Conservation (phyloP, 2,113 vertebrate species). For the Hystrix brachyura region DNA sequence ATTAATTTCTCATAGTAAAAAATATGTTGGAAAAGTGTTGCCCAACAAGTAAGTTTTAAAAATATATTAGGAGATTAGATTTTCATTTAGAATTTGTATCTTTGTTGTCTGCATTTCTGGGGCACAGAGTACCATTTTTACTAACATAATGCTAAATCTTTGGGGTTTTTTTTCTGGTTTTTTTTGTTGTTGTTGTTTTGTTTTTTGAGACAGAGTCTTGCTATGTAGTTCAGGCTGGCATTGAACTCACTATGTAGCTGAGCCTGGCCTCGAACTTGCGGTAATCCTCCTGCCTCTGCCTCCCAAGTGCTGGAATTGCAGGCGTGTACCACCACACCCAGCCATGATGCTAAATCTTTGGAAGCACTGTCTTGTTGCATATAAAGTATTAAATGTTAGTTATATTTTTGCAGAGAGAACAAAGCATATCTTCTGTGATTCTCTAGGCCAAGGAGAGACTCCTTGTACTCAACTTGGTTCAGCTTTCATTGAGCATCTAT, state of each 20-base stretch:
- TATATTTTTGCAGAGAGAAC: not conserved
- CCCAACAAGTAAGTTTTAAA: slow-evolving; percentile 11
- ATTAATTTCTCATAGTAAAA: not conserved
- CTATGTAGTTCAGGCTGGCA: too few relatives aligned
- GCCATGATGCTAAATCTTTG: not conserved
- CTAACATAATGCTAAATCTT: slow-evolving; percentile 30
- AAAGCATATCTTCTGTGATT: not conserved
- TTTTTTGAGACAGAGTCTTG: too few relatives aligned
- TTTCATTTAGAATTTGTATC: slow-evolving; percentile 53
- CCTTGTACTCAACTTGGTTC: not conserved
- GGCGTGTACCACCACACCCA: too few relatives aligned
- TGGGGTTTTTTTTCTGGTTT: not conserved
- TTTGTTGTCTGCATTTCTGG: slow-evolving; percentile 26
- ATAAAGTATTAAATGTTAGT: slow-evolving; percentile 14
- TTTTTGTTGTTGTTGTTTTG: too few relatives aligned
- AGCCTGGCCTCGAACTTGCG: too few relatives aligned
- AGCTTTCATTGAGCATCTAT: not conserved
- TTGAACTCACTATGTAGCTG: too few relatives aligned
- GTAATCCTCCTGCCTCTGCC: too few relatives aligned
- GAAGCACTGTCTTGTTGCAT: not conserved
- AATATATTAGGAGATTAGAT: not conserved
- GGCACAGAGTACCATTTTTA: not conserved
- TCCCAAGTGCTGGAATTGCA: too few relatives aligned
- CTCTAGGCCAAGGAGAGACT: not conserved
- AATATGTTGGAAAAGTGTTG: not conserved